Evolutionary conservation across 2,797 vertebrate genomes (phyloP), one percentile per base, ranked within the genome.

Genomic region (Aphelocoma californica): DNA sequence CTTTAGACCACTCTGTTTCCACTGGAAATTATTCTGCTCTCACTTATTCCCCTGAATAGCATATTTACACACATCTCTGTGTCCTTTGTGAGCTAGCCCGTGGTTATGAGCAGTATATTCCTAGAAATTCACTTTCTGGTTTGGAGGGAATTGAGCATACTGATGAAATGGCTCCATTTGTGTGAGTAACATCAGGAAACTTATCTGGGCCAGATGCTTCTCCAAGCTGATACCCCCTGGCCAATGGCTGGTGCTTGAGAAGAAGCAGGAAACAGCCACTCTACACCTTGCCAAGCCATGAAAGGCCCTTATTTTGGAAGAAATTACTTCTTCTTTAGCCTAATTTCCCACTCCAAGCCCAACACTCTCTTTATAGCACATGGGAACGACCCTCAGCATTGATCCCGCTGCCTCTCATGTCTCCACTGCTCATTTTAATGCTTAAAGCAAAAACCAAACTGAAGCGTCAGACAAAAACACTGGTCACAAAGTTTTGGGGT

Each of bases 361-460:
- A 47, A 6, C 12, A 3, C 14, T 28, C 16, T 56, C 28, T 58
- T 34, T 79, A 4, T 13, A 77, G 40, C 23, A 48, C 14, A 15
- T 0, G 1, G 40, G 40, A 84, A 20, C 0, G 1, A 67, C 54
- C 36, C 1, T 2, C 47, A 73, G 67, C 60, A 42, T 45, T 3
- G 7, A 21, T 24, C 16, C 51, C 0, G 0, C 62, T 34, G 73
- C 26, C 45, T 71, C 54, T 75, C 56, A 13, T 38, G 48, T 18
- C 51, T 57, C 7, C 47, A 54, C 26, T 58, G 51, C 18, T 80
- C 29, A 28, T 89, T 67, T 44, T 36, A 72, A 23, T 48, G 38
- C 53, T 74, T 45, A 42, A 87, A 88, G 34, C 32, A 50, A 81
- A 69, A 62, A 2, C 1, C 50, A 32, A 5, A 67, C 7, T 21